A percentile compares a stretch with the other conserved stretches of the same genome.
Evolutionary conservation across 2,888 invertebrate species (phyloP).

Genomic region (Agriotes lineatus): DNA sequence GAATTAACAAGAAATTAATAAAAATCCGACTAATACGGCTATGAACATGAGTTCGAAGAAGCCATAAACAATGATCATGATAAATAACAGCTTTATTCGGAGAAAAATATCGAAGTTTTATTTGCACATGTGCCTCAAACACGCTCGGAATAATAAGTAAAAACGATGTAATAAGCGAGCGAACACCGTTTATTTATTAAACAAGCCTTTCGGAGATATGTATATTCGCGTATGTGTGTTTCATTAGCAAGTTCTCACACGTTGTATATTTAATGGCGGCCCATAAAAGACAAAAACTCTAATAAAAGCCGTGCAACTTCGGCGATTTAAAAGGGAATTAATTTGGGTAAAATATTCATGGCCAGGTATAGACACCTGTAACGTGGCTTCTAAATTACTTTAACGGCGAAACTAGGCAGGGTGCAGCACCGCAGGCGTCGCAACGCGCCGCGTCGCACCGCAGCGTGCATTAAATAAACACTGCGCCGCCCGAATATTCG

Average conservation of each 20-base stretch:
- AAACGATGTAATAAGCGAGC: conserved; percentile 32
- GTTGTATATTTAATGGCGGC: conserved; percentile 45
- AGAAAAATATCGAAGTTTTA: conserved; percentile 28
- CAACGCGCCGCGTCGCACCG: conserved; percentile 36
- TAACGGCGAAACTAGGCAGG: conserved; percentile 40
- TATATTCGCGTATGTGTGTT: conserved; percentile 36
- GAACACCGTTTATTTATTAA: conserved; percentile 33
- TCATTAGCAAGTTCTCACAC: conserved; percentile 46
- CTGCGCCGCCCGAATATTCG: conserved; percentile 49
- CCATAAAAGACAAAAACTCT: conserved; percentile 42
- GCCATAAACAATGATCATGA: conserved; percentile 27
- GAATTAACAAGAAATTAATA: conserved; percentile 15
- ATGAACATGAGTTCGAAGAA: conserved; percentile 13
- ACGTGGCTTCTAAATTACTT: conserved; percentile 48
- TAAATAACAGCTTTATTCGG: conserved; percentile 20
- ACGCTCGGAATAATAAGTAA: conserved; percentile 33
- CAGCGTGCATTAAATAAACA: conserved; percentile 50
- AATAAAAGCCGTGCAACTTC: conserved; percentile 46
- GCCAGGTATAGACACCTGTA: conserved; percentile 44
- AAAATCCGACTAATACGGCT: conserved; percentile 14
- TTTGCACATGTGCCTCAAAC: conserved; percentile 34
- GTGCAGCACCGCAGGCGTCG: conserved; percentile 34
- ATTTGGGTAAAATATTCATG: conserved; percentile 52
- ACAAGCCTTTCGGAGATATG: conserved; percentile 29
- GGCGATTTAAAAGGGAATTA: conserved; percentile 51